A percentile compares a stretch with the other conserved stretches of the same genome.
These are phyloP conservation scores for Bubo bubo DNA, from an alignment of 2,113 vertebrate species.

Conservation along the genomic window DNA sequence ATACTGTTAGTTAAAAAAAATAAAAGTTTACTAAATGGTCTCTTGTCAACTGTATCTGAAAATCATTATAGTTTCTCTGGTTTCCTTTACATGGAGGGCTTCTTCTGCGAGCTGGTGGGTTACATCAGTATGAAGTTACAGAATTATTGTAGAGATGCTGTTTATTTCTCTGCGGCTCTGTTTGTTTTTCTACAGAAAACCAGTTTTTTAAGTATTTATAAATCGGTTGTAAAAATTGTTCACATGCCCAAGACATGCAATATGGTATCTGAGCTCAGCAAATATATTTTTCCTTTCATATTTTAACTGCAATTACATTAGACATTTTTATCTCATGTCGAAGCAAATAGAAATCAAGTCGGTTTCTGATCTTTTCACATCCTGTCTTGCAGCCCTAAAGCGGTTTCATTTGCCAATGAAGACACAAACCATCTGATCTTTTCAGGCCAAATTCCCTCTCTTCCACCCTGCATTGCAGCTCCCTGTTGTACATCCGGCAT, in stretches of 20 bases:
- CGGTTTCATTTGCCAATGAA: constrained; percentile 18
- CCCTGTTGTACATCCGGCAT: fast-evolving
- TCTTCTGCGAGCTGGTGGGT: constrained; percentile 73
- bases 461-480: neutral
- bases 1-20: constrained; percentile 88
- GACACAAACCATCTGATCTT: constrained; percentile 47
- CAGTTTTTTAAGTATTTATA: constrained; percentile 46
- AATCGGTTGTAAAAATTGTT: constrained; percentile 49
- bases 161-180: constrained; percentile 42
- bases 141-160: constrained; percentile 60
- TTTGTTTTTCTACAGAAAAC: constrained; percentile 39
- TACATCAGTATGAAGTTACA: constrained; percentile 71
- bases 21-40: constrained; percentile 89
- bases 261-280: constrained; percentile 10
- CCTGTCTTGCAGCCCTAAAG: neutral
- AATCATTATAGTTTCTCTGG: constrained; percentile 82
- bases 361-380: constrained; percentile 25
- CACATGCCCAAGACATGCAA: neutral
- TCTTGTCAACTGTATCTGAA: constrained; percentile 89
- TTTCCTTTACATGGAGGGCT: constrained; percentile 70
- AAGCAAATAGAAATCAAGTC: constrained; percentile 18
- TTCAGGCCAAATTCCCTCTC: constrained; percentile 11
- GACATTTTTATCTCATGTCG: constrained; percentile 15
- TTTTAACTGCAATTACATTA: constrained; percentile 11
- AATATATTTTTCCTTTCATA: constrained; percentile 19